A percentile compares a stretch with the other conserved stretches of the same genome.
These are phyloP conservation scores for Chloebia gouldiae DNA, from an alignment of 2,113 vertebrate species.

Conservation along the genomic window DNA sequence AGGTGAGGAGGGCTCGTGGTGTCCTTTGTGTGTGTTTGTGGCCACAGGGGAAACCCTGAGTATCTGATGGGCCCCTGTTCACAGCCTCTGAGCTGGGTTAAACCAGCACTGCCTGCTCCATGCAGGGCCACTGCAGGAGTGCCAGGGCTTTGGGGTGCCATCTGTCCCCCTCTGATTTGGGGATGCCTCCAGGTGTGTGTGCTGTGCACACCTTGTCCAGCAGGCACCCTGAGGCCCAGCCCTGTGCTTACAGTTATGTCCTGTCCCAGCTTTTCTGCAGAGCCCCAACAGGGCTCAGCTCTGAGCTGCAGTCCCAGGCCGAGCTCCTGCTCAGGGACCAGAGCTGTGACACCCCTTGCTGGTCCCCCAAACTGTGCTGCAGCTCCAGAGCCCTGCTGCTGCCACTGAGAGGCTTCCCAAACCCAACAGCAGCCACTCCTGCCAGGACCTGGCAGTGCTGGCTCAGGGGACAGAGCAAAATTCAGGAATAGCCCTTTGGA, in stretches of 20 bases:
- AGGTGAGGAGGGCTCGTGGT: neutral
- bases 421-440: accelerated
- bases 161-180: neutral
- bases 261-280: neutral
- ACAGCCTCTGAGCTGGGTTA: neutral
- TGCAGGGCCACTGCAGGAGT: neutral
- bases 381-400: neutral
- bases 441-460: neutral
- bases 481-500: neutral
- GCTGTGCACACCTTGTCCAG: neutral
- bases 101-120: neutral
- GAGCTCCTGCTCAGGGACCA: neutral
- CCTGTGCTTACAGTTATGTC: accelerated
- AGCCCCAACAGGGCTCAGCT: accelerated
- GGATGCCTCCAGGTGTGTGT: neutral
- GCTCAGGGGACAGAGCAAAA: neutral
- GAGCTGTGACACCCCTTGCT: neutral
- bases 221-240: neutral
- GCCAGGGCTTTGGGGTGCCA: neutral
- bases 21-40: neutral
- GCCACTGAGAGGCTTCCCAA: accelerated
- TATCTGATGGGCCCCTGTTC: neutral
- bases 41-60: neutral
- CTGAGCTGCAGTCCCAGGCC: neutral
- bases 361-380: neutral